Evolutionary conservation across 53 echinoderm and acorn worm genomes (phyloP).

Genomic region (Paracentrotus lividus): DNA sequence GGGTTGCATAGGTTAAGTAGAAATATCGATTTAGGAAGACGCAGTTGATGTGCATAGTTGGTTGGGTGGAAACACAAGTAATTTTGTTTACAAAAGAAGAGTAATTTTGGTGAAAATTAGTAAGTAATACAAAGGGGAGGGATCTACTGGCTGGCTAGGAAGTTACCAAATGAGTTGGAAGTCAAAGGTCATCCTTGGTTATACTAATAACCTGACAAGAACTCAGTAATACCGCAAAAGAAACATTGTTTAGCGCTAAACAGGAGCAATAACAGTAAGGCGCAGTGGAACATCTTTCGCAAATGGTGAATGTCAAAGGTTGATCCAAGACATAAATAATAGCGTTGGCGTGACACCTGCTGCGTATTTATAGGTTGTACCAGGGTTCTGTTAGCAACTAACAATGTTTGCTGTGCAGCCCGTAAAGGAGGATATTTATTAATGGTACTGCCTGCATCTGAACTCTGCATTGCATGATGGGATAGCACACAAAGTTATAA

Average conservation of each 20-base stretch:
- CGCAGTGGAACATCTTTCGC: no score
- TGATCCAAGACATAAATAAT: no score
- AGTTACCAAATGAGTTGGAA: not conserved
- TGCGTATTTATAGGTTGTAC: no score
- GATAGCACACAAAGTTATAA: constrained; percentile 40
- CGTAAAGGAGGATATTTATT: not conserved
- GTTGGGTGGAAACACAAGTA: not conserved
- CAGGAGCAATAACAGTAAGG: no score
- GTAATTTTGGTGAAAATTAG: not conserved
- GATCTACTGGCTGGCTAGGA: not conserved
- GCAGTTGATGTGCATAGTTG: not conserved
- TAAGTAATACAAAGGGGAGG: not conserved
- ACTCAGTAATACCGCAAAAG: no score
- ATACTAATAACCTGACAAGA: no score
- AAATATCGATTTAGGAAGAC: not conserved
- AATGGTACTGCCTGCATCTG: not conserved
- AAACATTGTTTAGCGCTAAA: no score
- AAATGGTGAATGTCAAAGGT: not conserved
- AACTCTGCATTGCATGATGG: constrained; percentile 25
- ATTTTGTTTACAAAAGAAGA: not conserved
- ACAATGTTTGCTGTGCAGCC: not conserved
- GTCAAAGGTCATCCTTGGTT: not conserved
- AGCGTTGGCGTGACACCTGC: no score
- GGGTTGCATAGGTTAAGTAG: not conserved
- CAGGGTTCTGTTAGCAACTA: no score